Conservation (phyloP, 2,113 vertebrate genomes). For the Halcyon malimbica region DNA sequence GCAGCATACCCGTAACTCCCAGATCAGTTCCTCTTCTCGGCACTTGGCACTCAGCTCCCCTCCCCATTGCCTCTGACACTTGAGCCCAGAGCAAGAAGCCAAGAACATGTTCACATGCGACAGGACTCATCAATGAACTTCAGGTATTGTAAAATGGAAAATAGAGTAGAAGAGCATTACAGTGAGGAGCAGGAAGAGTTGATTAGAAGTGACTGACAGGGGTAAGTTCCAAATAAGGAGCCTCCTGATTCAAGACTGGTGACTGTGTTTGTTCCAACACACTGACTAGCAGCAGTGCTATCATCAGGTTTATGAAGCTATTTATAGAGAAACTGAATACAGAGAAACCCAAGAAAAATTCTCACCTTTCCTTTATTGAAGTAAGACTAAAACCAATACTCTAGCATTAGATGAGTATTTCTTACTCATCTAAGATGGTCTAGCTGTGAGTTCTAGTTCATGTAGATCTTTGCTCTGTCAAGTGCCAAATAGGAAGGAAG, state of each 20-base stretch:
- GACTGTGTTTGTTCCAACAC: constrained; percentile 34
- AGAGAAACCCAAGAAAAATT: constrained; percentile 25
- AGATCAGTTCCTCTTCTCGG: neutral
- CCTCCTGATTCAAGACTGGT: neutral
- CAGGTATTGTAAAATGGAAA: neutral
- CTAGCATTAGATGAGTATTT: neutral
- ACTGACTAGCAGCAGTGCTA: constrained; percentile 1
- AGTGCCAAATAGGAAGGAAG: neutral
- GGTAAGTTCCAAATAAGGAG: neutral
- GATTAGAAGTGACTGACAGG: constrained; percentile 13
- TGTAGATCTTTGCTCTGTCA: neutral
- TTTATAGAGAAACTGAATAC: constrained; percentile 57
- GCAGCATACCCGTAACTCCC: neutral
- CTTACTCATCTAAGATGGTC: neutral
- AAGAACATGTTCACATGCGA: neutral
- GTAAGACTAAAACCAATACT: neutral
- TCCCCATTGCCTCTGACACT: neutral
- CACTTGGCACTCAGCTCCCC: neutral
- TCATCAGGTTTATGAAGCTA: constrained; percentile 36
- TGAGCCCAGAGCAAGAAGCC: neutral
- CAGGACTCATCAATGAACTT: neutral
- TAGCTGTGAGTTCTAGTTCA: neutral
- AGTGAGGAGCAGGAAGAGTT: neutral
- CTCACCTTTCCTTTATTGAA: neutral
- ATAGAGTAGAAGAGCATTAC: neutral